Evolutionary conservation across 2,113 vertebrate genomes (phyloP).

Genomic region (Pelodiscus sinensis): DNA sequence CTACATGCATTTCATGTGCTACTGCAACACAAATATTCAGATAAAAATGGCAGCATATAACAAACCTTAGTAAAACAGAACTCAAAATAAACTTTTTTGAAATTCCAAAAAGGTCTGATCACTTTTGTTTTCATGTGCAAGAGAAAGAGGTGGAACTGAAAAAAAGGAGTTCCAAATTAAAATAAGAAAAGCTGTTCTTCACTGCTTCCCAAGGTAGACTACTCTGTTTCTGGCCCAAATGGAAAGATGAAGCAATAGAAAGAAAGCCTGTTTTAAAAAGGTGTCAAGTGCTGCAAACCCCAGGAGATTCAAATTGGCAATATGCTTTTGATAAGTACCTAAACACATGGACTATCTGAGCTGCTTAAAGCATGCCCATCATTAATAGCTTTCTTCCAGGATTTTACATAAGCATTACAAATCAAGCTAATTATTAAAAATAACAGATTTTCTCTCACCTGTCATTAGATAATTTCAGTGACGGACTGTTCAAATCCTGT

Average conservation of each 20-base stretch:
- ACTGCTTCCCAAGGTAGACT: background rate
- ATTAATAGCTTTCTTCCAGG: background rate
- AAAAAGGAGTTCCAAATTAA: conserved; percentile 15
- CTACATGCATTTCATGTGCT: background rate
- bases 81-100: accelerated
- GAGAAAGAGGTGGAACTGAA: background rate
- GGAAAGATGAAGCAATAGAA: background rate
- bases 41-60: background rate
- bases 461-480: background rate
- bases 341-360: background rate
- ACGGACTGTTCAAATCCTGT: background rate
- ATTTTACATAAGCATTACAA: background rate
- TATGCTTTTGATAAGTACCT: background rate
- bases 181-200: conserved; percentile 1
- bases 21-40: background rate
- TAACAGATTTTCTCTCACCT: background rate
- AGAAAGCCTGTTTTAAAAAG: background rate
- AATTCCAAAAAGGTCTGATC: background rate
- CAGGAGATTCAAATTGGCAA: background rate
- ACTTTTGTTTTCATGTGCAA: background rate
- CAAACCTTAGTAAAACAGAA: background rate
- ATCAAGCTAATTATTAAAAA: background rate
- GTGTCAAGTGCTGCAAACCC: background rate
- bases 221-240: background rate
- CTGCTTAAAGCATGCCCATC: background rate